phyloP scores from a whole-genome alignment of 2,113 vertebrate species.

The Zosterops pallidus region DNA sequence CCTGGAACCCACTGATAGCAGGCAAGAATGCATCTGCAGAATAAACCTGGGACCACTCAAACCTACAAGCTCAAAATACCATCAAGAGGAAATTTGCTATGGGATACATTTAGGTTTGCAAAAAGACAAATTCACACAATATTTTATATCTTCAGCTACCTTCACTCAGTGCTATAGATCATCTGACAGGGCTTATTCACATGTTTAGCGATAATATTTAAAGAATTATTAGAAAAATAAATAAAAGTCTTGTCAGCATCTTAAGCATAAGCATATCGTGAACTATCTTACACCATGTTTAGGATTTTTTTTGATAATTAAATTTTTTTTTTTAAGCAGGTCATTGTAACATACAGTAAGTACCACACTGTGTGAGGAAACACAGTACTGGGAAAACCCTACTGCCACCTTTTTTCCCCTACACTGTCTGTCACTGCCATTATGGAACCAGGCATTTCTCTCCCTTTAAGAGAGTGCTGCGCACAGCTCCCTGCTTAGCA shows the following conservation, averaged over 20 bases:
- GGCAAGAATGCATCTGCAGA: not conserved
- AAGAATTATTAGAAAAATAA: not conserved
- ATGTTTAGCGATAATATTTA: not conserved
- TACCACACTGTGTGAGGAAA: not conserved
- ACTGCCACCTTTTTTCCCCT: not conserved
- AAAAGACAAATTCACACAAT: not conserved
- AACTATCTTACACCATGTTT: rapidly evolving
- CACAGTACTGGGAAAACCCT: not conserved
- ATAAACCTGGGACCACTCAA: not conserved
- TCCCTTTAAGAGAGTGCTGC: not conserved
- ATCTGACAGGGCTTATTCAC: not conserved
- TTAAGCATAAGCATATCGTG: not conserved
- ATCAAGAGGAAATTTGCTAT: not conserved
- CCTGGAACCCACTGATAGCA: not conserved
- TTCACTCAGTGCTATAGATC: not conserved
- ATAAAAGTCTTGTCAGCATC: not conserved
- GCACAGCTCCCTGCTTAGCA: not conserved
- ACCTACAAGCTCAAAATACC: not conserved
- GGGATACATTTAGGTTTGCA: not conserved
- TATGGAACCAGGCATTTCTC: not conserved
- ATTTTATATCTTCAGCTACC: not conserved
- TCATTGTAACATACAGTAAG: not conserved
- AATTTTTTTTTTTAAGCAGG: not conserved
- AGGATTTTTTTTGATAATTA: not conserved
- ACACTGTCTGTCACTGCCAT: not conserved